These are phyloP conservation scores for Ctenicera cuprea DNA, from an alignment of 2,888 invertebrate genomes.

Conservation along the genomic window DNA sequence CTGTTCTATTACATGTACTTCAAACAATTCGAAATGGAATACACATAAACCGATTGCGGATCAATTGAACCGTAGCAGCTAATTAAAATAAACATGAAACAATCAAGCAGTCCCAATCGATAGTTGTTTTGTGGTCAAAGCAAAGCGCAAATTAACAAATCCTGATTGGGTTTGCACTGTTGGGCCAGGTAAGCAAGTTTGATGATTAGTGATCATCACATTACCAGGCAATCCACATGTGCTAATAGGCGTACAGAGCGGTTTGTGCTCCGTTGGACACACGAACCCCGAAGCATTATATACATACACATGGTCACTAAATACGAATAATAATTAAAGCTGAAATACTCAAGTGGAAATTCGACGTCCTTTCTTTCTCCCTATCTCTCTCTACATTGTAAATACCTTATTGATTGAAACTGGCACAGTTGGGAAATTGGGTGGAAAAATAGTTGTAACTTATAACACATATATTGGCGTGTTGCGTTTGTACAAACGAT, in stretches of 20 bases:
- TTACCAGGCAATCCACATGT: constrained; percentile 64
- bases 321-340: constrained; percentile 55
- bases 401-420: neutral
- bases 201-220: constrained; percentile 64
- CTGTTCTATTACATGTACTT: no score
- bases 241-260: constrained; percentile 64
- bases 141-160: constrained; percentile 65
- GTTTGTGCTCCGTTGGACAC: constrained; percentile 51
- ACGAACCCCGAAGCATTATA: constrained; percentile 50
- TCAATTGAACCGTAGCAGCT: constrained; percentile 13
- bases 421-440: neutral
- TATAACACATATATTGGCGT: no score
- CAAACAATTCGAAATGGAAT: neutral
- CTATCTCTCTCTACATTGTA: no score
- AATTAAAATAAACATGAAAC: constrained; percentile 38
- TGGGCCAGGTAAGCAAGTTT: constrained; percentile 64
- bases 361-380: neutral
- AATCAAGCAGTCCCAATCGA: constrained; percentile 36
- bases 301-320: constrained; percentile 58
- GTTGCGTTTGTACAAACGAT: no score
- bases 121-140: constrained; percentile 55
- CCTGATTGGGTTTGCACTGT: constrained; percentile 54
- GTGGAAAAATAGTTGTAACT: neutral
- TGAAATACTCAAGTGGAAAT: constrained; percentile 35
- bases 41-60: neutral